Conservation (phyloP, 2,888 invertebrate genomes). For the Chydorus sphaericus region DNA sequence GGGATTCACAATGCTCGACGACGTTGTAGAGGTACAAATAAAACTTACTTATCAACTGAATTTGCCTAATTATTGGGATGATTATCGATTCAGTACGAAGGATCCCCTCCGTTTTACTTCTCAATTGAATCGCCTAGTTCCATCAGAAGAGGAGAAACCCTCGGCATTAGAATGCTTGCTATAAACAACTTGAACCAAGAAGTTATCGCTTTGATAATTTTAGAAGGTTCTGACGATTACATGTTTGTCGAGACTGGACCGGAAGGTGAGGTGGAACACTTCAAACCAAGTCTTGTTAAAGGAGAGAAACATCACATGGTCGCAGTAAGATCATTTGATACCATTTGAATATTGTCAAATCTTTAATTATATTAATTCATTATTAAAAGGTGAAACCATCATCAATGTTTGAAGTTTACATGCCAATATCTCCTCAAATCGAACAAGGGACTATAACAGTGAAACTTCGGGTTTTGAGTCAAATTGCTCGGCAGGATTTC, state of each 20-base stretch:
- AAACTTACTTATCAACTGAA: too few species aligned
- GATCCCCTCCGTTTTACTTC: slow-evolving; percentile 36
- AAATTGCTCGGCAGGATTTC: slow-evolving; percentile 29
- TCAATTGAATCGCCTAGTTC: slow-evolving; percentile 33
- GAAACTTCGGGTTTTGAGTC: slow-evolving; percentile 33
- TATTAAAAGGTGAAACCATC: slow-evolving; percentile 26
- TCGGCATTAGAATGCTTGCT: slow-evolving; percentile 26
- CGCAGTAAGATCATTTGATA: slow-evolving; percentile 26
- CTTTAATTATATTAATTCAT: neutral
- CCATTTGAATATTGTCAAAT: neutral
- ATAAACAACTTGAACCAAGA: slow-evolving; percentile 27
- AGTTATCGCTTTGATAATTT: slow-evolving; percentile 29
- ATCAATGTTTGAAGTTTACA: slow-evolving; percentile 29
- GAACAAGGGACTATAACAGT: slow-evolving; percentile 33
- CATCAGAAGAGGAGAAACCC: slow-evolving; percentile 37
- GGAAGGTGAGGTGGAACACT: slow-evolving; percentile 34
- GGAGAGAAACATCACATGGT: slow-evolving; percentile 39
- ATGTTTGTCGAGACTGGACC: slow-evolving; percentile 36
- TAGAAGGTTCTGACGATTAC: slow-evolving; percentile 35
- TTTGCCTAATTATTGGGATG: too few species aligned
- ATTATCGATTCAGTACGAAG: slow-evolving; percentile 32
- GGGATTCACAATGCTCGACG: slow-evolving; percentile 36
- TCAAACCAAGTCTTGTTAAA: slow-evolving; percentile 30
- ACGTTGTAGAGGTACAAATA: slow-evolving; percentile 31
- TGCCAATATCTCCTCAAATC: slow-evolving; percentile 36